Conservation (phyloP, 2,888 invertebrate genomes). For the Gymnosoma rotundatum region DNA sequence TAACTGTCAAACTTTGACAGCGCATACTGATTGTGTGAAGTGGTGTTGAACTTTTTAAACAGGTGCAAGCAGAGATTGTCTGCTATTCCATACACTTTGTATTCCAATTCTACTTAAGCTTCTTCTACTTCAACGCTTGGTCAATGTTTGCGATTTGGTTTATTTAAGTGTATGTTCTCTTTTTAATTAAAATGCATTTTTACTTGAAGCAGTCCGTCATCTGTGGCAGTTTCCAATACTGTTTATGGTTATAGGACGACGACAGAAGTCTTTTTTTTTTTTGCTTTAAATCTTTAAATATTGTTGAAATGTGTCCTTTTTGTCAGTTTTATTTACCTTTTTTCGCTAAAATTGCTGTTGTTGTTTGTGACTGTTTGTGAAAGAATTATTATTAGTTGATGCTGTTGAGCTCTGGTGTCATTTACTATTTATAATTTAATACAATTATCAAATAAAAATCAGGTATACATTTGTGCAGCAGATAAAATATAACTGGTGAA, state of each 20-base stretch:
- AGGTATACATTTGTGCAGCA: slow-evolving; percentile 52
- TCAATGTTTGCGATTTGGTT: slow-evolving; percentile 33
- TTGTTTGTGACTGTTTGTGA: slow-evolving; percentile 32
- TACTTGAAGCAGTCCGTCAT: slow-evolving; percentile 64
- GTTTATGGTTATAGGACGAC: slow-evolving; percentile 59
- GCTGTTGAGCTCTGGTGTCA: slow-evolving; percentile 62
- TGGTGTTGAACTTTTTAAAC: slow-evolving; percentile 72
- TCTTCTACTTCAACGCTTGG: slow-evolving; percentile 30
- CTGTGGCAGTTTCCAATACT: slow-evolving; percentile 67
- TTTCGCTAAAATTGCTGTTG: slow-evolving; percentile 23
- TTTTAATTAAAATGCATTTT: slow-evolving; percentile 41
- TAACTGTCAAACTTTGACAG: slow-evolving; percentile 75
- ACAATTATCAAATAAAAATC: slow-evolving; percentile 74
- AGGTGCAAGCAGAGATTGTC: slow-evolving; percentile 72
- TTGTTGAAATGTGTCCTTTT: slow-evolving; percentile 65
- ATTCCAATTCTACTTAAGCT: slow-evolving; percentile 36
- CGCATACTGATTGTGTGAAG: slow-evolving; percentile 74
- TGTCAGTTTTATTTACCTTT: slow-evolving; percentile 60
- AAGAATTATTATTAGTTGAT: slow-evolving; percentile 51
- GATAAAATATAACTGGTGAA: slow-evolving; percentile 12
- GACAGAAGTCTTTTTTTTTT: slow-evolving; percentile 47
- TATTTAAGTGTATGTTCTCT: neutral
- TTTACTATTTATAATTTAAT: slow-evolving; percentile 74
- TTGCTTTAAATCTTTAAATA: slow-evolving; percentile 49
- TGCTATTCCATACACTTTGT: slow-evolving; percentile 54